Evolutionary conservation across 2,113 vertebrate genomes (phyloP).

Genomic region (Vidua chalybeata): DNA sequence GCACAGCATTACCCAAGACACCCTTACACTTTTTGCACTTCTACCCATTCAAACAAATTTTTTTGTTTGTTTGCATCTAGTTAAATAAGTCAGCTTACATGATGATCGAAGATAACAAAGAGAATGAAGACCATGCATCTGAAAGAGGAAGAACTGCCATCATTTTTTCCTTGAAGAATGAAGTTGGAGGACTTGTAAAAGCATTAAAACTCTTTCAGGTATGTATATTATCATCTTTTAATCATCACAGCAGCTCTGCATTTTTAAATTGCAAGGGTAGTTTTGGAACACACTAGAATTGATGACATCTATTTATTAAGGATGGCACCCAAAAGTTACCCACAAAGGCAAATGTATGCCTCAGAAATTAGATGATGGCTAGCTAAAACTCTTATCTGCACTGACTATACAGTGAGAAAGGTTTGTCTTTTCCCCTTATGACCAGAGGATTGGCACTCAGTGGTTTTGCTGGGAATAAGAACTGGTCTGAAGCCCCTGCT

Average conservation of each 20-base stretch:
- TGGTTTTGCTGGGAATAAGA: neutral
- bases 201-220: constrained; percentile 97
- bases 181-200: constrained; percentile 94
- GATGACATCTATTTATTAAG: neutral
- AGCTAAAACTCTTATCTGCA: neutral
- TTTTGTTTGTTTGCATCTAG: constrained; percentile 59
- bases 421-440: neutral
- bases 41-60: neutral
- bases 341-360: neutral
- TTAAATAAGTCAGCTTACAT: constrained; percentile 83
- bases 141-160: constrained; percentile 87
- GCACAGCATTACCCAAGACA: neutral
- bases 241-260: neutral
- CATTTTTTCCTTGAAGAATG: constrained; percentile 96
- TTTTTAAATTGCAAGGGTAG: neutral
- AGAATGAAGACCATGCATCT: constrained; percentile 82
- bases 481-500: neutral
- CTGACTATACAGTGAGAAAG: rapidly evolving
- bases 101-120: constrained; percentile 92
- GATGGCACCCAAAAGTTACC: neutral
- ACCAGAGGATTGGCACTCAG: neutral
- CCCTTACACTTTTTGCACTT: neutral
- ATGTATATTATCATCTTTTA: neutral
- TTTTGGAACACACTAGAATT: neutral
- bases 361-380: neutral